Evolutionary conservation across 2,888 invertebrate genomes (phyloP), one percentile per base, ranked within the genome.

Genomic region (Seira musarum): DNA sequence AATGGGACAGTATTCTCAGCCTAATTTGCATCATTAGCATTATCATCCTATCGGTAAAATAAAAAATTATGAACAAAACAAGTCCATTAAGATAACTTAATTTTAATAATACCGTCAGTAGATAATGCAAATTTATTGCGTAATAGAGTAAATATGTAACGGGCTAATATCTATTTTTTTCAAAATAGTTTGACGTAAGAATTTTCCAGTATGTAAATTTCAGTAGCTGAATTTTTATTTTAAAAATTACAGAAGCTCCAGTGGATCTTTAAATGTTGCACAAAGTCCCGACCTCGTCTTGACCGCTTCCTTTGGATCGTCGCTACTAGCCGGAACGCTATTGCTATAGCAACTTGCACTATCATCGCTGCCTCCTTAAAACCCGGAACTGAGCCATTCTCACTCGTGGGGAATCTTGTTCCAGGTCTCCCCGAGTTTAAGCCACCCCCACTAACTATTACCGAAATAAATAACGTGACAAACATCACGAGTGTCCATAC

Each of bases 1-100:
- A 91, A 22, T 92, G 93, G 69, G 96, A 96, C 88, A 91, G 93
- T 8, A 88, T 90, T 1, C 90, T 96, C 87, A 96, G 96, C 15
- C 24, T 82, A 61, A 71, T 82, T 57, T 80, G 82, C 46, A 81
- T 80, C 61, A 22, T 69, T 0, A 21, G 49, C 10, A 66, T 84
- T 6, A 13, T 84, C 1, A 67, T 81, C 40, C 61, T 82, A 10
- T 75, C 65, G 66, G 73, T 73, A 35, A 30, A 30, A 30, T 30
- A n/a, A n/a, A n/a, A n/a, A n/a, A n/a, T n/a, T n/a, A n/a, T n/a
- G n/a, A n/a, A 8, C 30, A 30, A 30, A 30, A 30, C 30, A 30
- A 30, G 30, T 8, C 3, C 30, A 30, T 8, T 30, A 30, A n/a
- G n/a, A n/a, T n/a, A n/a, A n/a, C n/a, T n/a, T n/a, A n/a, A n/a